Percentiles rank a stretch among this genome's conserved stretches.
phyloP scores from a whole-genome alignment of 2,113 vertebrate genomes.

The Phyllostomus hastatus region DNA sequence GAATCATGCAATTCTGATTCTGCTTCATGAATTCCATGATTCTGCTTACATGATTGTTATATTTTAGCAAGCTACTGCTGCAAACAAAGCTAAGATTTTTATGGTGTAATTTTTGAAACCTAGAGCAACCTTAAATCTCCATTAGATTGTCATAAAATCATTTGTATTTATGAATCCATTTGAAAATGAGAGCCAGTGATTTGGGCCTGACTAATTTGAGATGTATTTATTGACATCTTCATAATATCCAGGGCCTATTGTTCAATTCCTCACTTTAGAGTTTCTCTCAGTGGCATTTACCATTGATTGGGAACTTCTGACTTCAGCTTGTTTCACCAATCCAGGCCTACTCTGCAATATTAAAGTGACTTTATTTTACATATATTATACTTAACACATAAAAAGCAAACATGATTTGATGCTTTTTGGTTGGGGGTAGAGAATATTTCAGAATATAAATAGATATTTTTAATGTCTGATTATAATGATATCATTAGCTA shows the following conservation, averaged over 20 bases:
- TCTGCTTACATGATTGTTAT: background rate
- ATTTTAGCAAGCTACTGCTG: background rate
- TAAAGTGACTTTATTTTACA: background rate
- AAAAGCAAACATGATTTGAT: background rate
- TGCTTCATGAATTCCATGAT: too few species aligned
- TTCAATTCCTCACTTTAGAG: slow-evolving; percentile 14
- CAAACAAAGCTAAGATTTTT: background rate
- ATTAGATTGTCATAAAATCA: background rate
- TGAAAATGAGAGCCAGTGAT: background rate
- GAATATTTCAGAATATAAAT: background rate
- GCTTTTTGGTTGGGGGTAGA: background rate
- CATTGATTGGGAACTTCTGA: background rate
- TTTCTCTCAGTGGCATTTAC: background rate
- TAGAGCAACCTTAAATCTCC: background rate
- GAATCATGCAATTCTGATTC: background rate
- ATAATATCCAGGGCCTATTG: background rate
- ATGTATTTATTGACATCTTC: slow-evolving; percentile 8
- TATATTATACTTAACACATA: background rate
- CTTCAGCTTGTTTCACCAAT: background rate
- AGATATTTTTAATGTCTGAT: background rate
- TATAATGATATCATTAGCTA: background rate
- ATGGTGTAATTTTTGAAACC: background rate
- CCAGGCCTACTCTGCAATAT: background rate
- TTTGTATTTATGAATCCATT: slow-evolving; percentile 18
- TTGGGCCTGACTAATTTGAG: background rate